Base-by-base conservation (phyloP, 1,140 invertebrate genomes). In the Pinna nobilis region DNA sequence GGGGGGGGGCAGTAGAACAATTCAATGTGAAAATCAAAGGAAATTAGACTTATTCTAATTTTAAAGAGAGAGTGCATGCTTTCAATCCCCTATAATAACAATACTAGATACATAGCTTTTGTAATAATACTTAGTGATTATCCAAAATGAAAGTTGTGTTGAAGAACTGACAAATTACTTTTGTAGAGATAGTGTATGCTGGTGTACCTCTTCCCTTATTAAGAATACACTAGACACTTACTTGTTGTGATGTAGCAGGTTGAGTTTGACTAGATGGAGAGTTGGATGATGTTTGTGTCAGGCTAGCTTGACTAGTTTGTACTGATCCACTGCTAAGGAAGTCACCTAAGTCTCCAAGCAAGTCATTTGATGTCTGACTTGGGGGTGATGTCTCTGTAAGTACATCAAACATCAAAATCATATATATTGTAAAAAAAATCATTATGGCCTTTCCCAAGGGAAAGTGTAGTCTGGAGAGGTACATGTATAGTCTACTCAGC, bases 201-300 rank as follows among this genome's bases (percentile, higher is more conserved):
- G n/a, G n/a, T n/a, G n/a, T n/a, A n/a, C n/a, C n/a, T n/a, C n/a
- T n/a, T n/a, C n/a, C n/a, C n/a, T n/a, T n/a, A n/a, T n/a, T n/a
- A n/a, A n/a, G n/a, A n/a, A n/a, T n/a, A n/a, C n/a, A n/a, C n/a
- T n/a, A n/a, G n/a, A n/a, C n/a, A n/a, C n/a, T n/a, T n/a, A n/a
- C n/a, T n/a, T n/a, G n/a, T n/a, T n/a, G 47, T 15, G 28, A 28
- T 35, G 7, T 32, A 37, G 55, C 30, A 23, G 66, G 35, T 61
- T 30, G 41, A 47, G 61, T 53, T 55, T 75, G 73, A 75, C 66
- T 69, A 75, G 66, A 70, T n/a, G n/a, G n/a, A n/a, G n/a, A n/a
- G n/a, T n/a, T n/a, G n/a, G n/a, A n/a, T n/a, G n/a, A n/a, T n/a
- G n/a, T n/a, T n/a, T n/a, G n/a, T n/a, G n/a, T n/a, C 32, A 35